Evolutionary conservation across 2,888 invertebrate species (phyloP).

Genomic region (Diadromus collaris): DNA sequence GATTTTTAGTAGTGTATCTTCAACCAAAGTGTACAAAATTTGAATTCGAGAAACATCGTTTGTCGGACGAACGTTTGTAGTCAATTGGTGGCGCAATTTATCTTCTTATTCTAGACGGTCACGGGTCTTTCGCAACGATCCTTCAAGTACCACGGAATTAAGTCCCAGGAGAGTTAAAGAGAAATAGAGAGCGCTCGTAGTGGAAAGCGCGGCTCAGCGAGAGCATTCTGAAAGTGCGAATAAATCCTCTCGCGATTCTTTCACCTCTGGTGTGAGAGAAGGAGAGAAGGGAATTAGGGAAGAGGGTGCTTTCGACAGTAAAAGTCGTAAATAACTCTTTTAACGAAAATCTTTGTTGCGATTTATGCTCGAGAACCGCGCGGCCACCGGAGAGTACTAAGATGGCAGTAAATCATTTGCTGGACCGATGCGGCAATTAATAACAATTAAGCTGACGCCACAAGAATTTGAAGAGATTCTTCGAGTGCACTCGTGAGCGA

Average conservation of each 20-base stretch:
- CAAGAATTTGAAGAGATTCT: constrained; percentile 60
- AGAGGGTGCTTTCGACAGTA: constrained; percentile 28
- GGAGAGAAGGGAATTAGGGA: constrained; percentile 45
- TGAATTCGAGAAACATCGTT: neutral
- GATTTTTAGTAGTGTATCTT: neutral
- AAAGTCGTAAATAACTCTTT: constrained; percentile 77
- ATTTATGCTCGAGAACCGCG: constrained; percentile 72
- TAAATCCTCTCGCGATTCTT: constrained; percentile 49
- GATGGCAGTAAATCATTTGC: constrained; percentile 76
- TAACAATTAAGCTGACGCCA: constrained; percentile 74
- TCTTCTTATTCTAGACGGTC: constrained; percentile 39
- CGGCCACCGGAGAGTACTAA: constrained; percentile 27
- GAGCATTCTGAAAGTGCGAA: constrained; percentile 55
- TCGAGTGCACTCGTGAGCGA: constrained; percentile 60
- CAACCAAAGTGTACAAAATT: neutral
- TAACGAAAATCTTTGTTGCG: constrained; percentile 78
- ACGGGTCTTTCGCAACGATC: constrained; percentile 26
- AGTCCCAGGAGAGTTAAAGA: constrained; percentile 27
- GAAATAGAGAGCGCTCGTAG: constrained; percentile 11
- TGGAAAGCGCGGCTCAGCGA: constrained; percentile 45
- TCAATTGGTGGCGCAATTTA: neutral
- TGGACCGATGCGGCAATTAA: constrained; percentile 78
- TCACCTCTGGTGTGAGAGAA: constrained; percentile 23
- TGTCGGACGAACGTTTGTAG: neutral
- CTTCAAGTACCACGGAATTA: constrained; percentile 46